Base-by-base conservation (phyloP, 1,140 invertebrate genomes). In the Mactra quadrangularis region DNA sequence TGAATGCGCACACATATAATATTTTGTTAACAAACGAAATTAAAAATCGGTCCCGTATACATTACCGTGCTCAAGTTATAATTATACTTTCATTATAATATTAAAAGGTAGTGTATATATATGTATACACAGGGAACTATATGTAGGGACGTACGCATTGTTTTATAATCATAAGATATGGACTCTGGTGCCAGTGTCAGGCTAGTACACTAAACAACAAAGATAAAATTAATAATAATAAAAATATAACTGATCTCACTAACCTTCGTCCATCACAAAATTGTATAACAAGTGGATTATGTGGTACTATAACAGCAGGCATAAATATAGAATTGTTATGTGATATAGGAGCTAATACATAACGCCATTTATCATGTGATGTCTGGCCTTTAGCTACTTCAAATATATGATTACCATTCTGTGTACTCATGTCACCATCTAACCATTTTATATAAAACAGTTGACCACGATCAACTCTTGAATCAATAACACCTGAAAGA, bases 341-440 rank as follows among this genome's bases (percentile, higher is more conserved):
- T 45, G 86, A 76, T 13, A 78, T 53, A 13, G 87, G 59, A 15
- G 90, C 90, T 29, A 90, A 71, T 1, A 90, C 83, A 62, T 82
- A 84, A 31, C 87, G 84, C 22, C 87, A 86, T 31, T 78, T 62
- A 22, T 74, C 25, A 31, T 90, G 82, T 0, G 74, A 22, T 31
- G 84, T 84, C 41, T 84, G 74, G 0, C 87, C 82, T 7, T 84
- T 89, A 29, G 85, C 87, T 7, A 85, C 85, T 55, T 90, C 87
- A 85, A 92, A 91, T 38, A 91, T 89, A 72, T 87, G 87, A 57
- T 86, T 82, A 1, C 71, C 83, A 25, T 83, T 75, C 83, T 91
- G 90, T 45, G 79, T 82, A 25, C 79, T 53, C 33, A 74, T 64
- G 0, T 83, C 72, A 17, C 87, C 87, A 45, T 89, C 85, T 17